A percentile compares a stretch with the other conserved stretches of the same genome.
Evolutionary conservation across 2,113 vertebrate genomes (phyloP).

Genomic region (Tupaia tana): DNA sequence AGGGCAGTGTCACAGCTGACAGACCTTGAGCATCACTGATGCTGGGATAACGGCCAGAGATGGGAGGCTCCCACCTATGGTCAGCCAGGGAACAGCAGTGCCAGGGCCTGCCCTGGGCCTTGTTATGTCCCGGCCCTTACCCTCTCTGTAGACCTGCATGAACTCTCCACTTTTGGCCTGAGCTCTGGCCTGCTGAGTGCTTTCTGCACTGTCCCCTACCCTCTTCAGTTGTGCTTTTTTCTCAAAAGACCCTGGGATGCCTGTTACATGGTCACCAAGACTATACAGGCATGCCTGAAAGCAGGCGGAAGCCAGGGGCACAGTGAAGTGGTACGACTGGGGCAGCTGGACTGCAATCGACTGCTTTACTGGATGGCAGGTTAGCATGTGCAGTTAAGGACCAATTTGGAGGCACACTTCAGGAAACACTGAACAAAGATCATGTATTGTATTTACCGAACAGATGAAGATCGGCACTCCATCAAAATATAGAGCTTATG

Average conservation of each 20-base stretch:
- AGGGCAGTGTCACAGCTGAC: neutral
- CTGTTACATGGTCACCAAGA: neutral
- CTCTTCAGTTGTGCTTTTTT: accelerated
- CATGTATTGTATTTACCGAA: neutral
- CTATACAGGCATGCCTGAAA: accelerated
- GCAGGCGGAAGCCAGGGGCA: neutral
- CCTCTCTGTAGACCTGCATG: neutral
- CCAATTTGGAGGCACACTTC: neutral
- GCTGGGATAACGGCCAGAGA: neutral
- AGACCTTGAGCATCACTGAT: neutral
- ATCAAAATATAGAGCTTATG: accelerated
- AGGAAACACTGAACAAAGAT: neutral
- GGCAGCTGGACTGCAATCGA: neutral
- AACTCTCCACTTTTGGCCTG: neutral
- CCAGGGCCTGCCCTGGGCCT: neutral
- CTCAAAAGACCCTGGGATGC: neutral
- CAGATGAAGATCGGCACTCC: neutral
- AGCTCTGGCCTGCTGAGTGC: neutral
- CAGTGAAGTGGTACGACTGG: accelerated
- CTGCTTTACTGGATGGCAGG: neutral
- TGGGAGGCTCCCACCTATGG: neutral
- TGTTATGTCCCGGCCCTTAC: accelerated
- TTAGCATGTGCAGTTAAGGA: neutral
- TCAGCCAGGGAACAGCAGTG: neutral
- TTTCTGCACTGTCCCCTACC: neutral